These are phyloP conservation scores for Lomographa bimaculata DNA, from an alignment of 2,888 invertebrate genomes.

Conservation along the genomic window DNA sequence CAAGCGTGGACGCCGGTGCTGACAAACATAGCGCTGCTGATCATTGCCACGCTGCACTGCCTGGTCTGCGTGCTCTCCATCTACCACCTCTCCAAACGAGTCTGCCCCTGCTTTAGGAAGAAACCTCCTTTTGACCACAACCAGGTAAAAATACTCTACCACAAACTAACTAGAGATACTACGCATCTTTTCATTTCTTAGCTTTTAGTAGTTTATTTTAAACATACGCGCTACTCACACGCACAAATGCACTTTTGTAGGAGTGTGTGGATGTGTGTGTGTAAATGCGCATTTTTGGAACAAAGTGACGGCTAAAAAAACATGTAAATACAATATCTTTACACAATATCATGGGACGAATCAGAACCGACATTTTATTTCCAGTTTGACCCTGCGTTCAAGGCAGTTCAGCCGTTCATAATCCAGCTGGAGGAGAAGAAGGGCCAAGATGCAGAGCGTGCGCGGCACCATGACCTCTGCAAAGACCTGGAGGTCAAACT, in stretches of 20 bases:
- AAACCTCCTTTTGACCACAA: constrained; percentile 77
- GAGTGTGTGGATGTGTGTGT: no score
- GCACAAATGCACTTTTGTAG: no score
- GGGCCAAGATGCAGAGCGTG: constrained; percentile 48
- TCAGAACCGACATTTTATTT: no score
- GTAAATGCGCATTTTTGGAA: no score
- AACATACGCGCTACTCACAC: no score
- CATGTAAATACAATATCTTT: no score
- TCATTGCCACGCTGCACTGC: constrained; percentile 84
- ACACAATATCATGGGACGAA: no score
- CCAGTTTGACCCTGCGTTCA: constrained; percentile 69
- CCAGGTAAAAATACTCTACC: no score
- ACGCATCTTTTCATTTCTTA: no score
- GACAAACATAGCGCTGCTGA: constrained; percentile 85
- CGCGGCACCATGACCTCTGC: constrained; percentile 60
- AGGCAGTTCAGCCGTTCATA: constrained; percentile 54
- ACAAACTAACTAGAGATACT: no score
- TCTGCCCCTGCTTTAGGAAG: constrained; percentile 83
- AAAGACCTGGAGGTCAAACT: constrained; percentile 70
- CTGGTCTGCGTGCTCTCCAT: constrained; percentile 77
- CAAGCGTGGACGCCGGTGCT: constrained; percentile 84
- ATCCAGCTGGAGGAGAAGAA: constrained; percentile 69
- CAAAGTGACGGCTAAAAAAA: no score
- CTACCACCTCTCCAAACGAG: constrained; percentile 78
- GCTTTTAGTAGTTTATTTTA: no score